A percentile compares a stretch with the other conserved stretches of the same genome.
phyloP scores from a whole-genome alignment of 1,140 invertebrate species.

The Eurosta solidaginis region DNA sequence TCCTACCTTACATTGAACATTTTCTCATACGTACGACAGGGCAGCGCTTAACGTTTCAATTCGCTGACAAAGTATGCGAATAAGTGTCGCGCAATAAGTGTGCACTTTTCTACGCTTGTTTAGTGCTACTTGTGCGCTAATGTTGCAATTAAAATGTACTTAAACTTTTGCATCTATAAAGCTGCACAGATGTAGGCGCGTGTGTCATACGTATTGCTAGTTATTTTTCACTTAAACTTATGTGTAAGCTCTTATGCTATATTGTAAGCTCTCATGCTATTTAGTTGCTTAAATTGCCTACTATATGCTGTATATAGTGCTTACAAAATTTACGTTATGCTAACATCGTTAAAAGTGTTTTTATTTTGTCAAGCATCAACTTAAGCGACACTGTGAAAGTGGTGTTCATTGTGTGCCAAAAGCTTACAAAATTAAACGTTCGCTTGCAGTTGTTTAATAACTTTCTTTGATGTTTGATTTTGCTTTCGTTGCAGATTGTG shows the following conservation, averaged over 20 bases:
- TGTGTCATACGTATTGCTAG: neutral
- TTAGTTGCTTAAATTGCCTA: neutral
- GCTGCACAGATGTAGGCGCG: no score
- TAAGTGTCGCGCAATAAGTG: neutral
- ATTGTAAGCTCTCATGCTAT: constrained; percentile 6
- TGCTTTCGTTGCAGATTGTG: no score
- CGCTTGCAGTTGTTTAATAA: no score
- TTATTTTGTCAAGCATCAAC: neutral
- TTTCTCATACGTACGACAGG: no score
- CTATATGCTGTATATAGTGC: neutral
- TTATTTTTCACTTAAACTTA: neutral
- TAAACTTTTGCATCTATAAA: neutral
- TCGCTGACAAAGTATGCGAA: neutral
- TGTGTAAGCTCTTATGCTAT: neutral
- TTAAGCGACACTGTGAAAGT: no score
- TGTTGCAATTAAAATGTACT: constrained; percentile 9
- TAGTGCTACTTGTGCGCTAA: neutral
- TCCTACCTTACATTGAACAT: no score
- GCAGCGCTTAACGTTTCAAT: no score
- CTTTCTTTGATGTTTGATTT: no score
- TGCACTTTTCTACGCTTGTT: constrained; percentile 10
- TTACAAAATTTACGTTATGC: constrained; percentile 30
- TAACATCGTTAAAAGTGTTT: constrained; percentile 14
- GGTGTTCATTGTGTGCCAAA: no score
- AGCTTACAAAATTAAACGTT: no score